Base-by-base conservation (phyloP, 2,113 vertebrate genomes). In the Falco punctatus region DNA sequence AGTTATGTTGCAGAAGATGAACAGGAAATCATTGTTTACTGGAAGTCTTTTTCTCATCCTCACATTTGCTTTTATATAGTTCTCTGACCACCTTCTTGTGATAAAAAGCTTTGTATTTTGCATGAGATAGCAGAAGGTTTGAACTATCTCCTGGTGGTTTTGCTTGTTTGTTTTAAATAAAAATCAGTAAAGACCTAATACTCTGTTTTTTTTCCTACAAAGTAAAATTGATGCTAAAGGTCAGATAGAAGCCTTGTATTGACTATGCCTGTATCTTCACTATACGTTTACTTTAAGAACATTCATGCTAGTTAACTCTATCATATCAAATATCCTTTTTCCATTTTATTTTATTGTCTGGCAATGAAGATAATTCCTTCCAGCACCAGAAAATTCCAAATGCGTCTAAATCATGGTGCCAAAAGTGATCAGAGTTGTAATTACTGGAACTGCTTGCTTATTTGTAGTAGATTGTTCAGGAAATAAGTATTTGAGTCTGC, bases 1-100 rank as follows among this genome's bases (percentile, higher is more conserved):
- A 48, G 0, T 51, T 44, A 23, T 1, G 10, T 52, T 8, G 7
- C 49, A 23, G 21, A 46, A 52, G 70, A n/a, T 0, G 5, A 49
- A 27, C 18, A 72, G 30, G 49, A 75, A 44, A 21, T 75, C 30
- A 14, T 15, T 61, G 58, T 38, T n/a, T 86, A 28, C n/a, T 21
- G 52, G 19, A 54, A 52, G 21, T 32, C 30, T 35, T 42, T 55
- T 23, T 8, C 24, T 16, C 22, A 30, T 19, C 51, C 35, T 80
- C 23, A 17, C 2, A 1, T 80, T 83, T 92, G 40, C 40, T 71
- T 83, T 71, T 65, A 6, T 40, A 2, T 42, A 20, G 19, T n/a
- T 30, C 19, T 46, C 11, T 51, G 23, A 79, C 58, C 35, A 8
- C 7, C 72, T 71, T 35, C 12, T 24, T 71, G 35, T 33, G 65